Evolutionary conservation across 2,113 vertebrate species (phyloP).

Genomic region (Datnioides undecimradiatus): DNA sequence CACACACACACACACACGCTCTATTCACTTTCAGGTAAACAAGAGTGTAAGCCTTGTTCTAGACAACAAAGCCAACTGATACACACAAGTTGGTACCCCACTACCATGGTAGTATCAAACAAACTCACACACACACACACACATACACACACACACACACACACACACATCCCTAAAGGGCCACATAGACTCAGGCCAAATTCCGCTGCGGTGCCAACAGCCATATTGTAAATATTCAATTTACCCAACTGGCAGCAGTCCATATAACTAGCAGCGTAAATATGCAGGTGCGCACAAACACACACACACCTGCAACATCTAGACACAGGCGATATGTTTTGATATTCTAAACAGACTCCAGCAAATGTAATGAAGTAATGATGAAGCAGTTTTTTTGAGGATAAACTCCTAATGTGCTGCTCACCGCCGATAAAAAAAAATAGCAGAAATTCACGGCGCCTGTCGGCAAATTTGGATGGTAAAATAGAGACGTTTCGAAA

Average conservation of each 20-base stretch:
- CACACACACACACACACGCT: constrained; percentile 16
- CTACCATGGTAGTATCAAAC: background rate
- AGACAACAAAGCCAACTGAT: constrained; percentile 24
- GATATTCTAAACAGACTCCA: background rate
- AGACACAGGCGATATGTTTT: background rate
- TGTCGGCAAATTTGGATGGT: background rate
- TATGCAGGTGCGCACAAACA: background rate
- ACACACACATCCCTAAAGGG: background rate
- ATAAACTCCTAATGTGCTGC: background rate
- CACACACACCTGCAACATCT: constrained; percentile 11
- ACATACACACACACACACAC: background rate
- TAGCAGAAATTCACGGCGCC: background rate
- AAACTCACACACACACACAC: background rate
- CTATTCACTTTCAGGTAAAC: constrained; percentile 21
- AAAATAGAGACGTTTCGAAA: background rate
- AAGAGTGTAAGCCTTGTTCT: constrained; percentile 19
- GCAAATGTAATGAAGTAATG: background rate
- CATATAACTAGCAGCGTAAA: background rate
- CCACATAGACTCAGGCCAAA: constrained; percentile 13
- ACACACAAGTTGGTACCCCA: background rate
- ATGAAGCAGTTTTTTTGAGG: background rate
- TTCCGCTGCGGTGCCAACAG: constrained; percentile 30
- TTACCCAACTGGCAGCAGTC: constrained; percentile 37
- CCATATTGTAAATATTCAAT: constrained; percentile 45
- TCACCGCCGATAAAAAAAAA: background rate